Evolutionary conservation across 2,113 vertebrate genomes (phyloP), one percentile per base, ranked within the genome.

Genomic region (Polyodon spathula): DNA sequence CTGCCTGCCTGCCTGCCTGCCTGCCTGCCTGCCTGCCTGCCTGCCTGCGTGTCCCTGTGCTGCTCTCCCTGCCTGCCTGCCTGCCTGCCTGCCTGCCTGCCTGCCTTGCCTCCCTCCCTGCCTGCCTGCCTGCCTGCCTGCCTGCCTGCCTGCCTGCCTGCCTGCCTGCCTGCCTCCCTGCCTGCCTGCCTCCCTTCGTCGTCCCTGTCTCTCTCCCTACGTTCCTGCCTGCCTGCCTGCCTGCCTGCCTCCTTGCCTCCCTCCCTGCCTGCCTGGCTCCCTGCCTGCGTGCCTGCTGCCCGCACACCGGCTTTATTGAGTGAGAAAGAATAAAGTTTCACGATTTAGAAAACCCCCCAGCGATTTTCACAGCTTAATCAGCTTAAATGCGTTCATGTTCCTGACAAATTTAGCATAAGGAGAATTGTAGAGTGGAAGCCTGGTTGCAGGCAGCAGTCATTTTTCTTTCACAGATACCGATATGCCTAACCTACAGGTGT

Each of bases 381-480:
- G 56, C 50, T 59, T 59, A 64, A 64, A 39, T 59, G 10, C 56
- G 43, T 59, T 59, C 58, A 53, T 14, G 46, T n/a, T 38, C 15
- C 56, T 15, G 56, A 39, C 17, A 59, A 59, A 52, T 64, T 48
- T n/a, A 51, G 6, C 38, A 9, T 40, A 37, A 54, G 15, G 40
- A 38, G 50, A 41, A 27, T 8, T 43, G 48, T 27, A 16, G 8
- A 55, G 54, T 14, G 6, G 4, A 9, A 6, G n/a, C 11, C 39
- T 54, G 51, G 63, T 42, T 63, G 46, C 14, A 52, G 37, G 15
- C 10, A 9, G 2, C 9, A 14, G 3, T 12, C 9, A 4, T 50
- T 50, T 50, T 27, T 27, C 27, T 27, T 27, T 27, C 27, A 27
- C 27, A 27, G 27, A 27, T 27, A 27, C 27, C 27, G 27, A 27